Percentiles rank a stretch among this genome's conserved stretches.
phyloP scores from a whole-genome alignment of 1,140 invertebrate genomes.

The Agrilus planipennis region DNA sequence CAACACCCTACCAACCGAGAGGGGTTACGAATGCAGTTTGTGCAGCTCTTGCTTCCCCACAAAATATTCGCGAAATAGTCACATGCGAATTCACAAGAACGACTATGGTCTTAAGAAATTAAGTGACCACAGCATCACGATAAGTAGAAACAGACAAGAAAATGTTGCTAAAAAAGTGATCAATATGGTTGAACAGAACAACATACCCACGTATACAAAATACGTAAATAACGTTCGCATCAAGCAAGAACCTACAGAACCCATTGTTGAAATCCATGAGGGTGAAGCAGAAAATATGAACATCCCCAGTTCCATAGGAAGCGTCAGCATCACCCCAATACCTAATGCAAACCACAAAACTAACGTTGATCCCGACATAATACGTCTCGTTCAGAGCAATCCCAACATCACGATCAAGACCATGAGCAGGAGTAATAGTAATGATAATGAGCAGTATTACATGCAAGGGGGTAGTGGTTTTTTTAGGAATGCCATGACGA shows the following conservation, averaged over 20 bases:
- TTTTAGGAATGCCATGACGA: neutral
- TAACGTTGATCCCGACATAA: slow-evolving; percentile 25
- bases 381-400: slow-evolving; percentile 30
- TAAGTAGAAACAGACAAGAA: neutral
- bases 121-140: slow-evolving; percentile 6
- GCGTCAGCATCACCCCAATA: slow-evolving; percentile 29
- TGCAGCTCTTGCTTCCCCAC: slow-evolving; percentile 30
- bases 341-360: slow-evolving; percentile 21
- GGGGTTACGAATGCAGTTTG: slow-evolving; percentile 27
- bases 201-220: slow-evolving; percentile 1
- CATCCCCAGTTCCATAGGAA: slow-evolving; percentile 15
- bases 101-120: neutral
- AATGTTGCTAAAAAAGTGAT: neutral
- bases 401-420: slow-evolving; percentile 26
- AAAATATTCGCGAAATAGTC: slow-evolving; percentile 30
- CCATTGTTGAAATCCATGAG: slow-evolving; percentile 31
- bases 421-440: slow-evolving; percentile 12
- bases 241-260: slow-evolving; percentile 30
- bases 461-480: neutral
- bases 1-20: slow-evolving; percentile 4
- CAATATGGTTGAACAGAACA: neutral
- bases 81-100: slow-evolving; percentile 31
- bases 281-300: neutral
- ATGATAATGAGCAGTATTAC: slow-evolving; percentile 1
- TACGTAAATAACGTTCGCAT: slow-evolving; percentile 11